Evolutionary conservation across 2,888 invertebrate genomes (phyloP), one percentile per base, ranked within the genome.

Genomic region (Trissonchulus latispiculum): DNA sequence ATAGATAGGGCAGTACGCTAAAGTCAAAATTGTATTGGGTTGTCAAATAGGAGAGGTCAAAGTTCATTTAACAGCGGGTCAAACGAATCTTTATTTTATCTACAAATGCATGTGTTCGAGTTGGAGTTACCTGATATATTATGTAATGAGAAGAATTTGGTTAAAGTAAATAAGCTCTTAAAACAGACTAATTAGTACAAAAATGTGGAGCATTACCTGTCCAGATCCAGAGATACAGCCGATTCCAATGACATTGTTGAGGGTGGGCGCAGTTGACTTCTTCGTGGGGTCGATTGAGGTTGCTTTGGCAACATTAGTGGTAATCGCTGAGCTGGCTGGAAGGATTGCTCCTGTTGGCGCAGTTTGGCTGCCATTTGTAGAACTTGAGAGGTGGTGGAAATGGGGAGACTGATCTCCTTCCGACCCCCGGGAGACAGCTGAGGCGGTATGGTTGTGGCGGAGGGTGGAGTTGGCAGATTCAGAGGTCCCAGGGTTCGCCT

Each of bases 351-450:
- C 31, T n/a, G 64, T 29, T 62, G 15, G 64, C 70, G 36, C 31
- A 70, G n/a, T 32, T 18, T 32, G 23, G 71, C 32, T 2, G 71
- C 71, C 61, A 71, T 23, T 15, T 71, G 59, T 2, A 71, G 3
- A 23, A 71, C 71, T 33, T 71, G 71, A 23, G 71, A 71, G 2
- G 18, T 36, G 61, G 31, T 61, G 61, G 71, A 61, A n/a, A 71
- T 71, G 2, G 71, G 71, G 15, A 71, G 29, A 71, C 31, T 71
- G 33, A 28, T 28, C 28, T 23, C 66, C 23, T 15, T 2, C 36
- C 15, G 35, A 23, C 36, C 3, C 23, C 15, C 64, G 66, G 28
- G 15, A n/a, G 35, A 35, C 2, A 36, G 2, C 23, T 70, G n/a
- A 37, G 70, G 37, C 37, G 18, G 71, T 32, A 23, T 8, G 23